A percentile compares a stretch with the other conserved stretches of the same genome.
Conservation (phyloP, 2,113 vertebrate species). For the Equus przewalskii region DNA sequence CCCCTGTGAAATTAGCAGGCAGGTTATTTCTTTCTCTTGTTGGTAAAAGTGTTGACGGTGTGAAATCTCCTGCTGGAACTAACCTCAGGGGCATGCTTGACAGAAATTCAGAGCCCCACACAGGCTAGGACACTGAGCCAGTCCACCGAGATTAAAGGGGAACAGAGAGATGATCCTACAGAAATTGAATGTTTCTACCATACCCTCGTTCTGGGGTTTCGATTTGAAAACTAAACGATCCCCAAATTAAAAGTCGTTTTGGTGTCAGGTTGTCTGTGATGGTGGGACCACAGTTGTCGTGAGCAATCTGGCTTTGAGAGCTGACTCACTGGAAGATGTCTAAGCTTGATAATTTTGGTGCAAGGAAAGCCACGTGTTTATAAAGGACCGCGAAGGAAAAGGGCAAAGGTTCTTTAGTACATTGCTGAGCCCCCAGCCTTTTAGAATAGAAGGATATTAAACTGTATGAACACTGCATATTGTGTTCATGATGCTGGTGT, state of each 20-base stretch:
- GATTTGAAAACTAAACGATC: not conserved
- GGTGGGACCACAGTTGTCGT: not conserved
- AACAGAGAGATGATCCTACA: not conserved
- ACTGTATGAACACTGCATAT: not conserved
- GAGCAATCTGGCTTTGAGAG: not conserved
- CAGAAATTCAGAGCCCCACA: not conserved
- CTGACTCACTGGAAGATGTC: not conserved
- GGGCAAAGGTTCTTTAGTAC: not conserved
- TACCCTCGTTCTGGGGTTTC: not conserved
- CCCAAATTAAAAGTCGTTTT: not conserved
- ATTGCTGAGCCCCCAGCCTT: not conserved
- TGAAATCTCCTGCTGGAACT: constrained; percentile 7
- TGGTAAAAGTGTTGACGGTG: not conserved
- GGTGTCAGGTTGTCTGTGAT: not conserved
- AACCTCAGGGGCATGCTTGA: not conserved
- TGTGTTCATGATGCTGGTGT: not conserved
- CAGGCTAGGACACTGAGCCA: not conserved
- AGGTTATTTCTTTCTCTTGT: constrained; percentile 11
- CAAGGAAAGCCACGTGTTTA: not conserved
- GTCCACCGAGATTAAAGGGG: not conserved
- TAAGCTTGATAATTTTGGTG: not conserved
- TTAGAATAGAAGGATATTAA: not conserved
- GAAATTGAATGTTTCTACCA: not conserved
- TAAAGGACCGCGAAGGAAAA: not conserved
- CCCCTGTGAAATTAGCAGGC: not conserved